Conservation (phyloP, 1,140 invertebrate genomes). For the Sycobia sp. region DNA sequence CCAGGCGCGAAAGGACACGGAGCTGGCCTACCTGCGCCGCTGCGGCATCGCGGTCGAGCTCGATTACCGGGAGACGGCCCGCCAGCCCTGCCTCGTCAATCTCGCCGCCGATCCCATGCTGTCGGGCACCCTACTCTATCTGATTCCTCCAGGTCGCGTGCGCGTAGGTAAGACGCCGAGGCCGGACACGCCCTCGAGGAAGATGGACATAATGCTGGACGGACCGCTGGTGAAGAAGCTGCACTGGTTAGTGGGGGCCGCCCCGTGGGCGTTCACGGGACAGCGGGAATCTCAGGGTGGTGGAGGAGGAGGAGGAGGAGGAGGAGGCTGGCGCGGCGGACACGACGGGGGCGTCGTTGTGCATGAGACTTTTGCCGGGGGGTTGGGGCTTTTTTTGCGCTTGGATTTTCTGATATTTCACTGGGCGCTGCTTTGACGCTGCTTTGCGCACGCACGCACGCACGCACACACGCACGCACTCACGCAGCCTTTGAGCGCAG, state of each 20-base stretch:
- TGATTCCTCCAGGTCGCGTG: conserved; percentile 63
- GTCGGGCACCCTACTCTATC: conserved; percentile 72
- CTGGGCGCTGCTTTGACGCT: background rate
- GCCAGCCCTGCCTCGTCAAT: conserved; percentile 68
- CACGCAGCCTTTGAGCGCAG: too few species aligned
- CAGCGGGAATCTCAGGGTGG: too few species aligned
- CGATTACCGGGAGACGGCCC: conserved; percentile 50
- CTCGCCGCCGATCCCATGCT: conserved; percentile 73
- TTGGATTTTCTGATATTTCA: background rate
- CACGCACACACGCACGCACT: too few species aligned
- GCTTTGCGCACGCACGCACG: background rate
- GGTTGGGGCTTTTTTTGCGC: too few species aligned
- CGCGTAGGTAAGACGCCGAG: conserved; percentile 55
- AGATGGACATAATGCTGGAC: conserved; percentile 67
- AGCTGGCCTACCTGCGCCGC: conserved; percentile 62
- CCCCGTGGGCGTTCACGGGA: too few species aligned
- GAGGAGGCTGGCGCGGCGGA: too few species aligned
- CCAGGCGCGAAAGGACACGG: conserved; percentile 64
- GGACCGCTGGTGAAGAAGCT: conserved; percentile 69
- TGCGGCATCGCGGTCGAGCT: conserved; percentile 63
- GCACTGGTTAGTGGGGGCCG: conserved; percentile 69
- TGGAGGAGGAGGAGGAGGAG: too few species aligned
- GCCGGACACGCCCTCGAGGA: conserved; percentile 34
- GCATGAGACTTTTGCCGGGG: background rate
- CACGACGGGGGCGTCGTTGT: too few species aligned